Evolutionary conservation across 1,140 invertebrate genomes (phyloP).

Genomic region (Anastrepha obliqua): DNA sequence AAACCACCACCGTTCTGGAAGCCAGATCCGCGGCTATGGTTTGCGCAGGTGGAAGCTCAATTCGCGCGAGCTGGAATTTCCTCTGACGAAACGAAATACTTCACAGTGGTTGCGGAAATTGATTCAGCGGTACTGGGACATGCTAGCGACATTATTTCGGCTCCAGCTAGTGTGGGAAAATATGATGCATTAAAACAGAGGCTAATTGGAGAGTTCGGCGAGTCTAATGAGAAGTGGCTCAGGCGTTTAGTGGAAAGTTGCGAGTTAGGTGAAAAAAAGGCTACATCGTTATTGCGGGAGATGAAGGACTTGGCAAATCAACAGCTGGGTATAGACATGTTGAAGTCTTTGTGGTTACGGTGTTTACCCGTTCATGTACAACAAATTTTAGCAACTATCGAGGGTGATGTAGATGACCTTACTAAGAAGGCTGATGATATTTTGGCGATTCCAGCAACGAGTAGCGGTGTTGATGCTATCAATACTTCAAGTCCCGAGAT

Average conservation of each 20-base stretch:
- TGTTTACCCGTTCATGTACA: not conserved
- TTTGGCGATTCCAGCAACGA: not conserved
- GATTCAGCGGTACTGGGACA: slow-evolving; percentile 12
- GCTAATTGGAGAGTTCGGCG: not conserved
- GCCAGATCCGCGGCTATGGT: slow-evolving; percentile 31
- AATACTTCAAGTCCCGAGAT: not conserved
- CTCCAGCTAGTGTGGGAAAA: not conserved
- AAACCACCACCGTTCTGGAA: not conserved
- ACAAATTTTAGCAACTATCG: not conserved
- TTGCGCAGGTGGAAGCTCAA: slow-evolving; percentile 49
- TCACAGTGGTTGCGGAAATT: not conserved
- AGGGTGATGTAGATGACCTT: not conserved
- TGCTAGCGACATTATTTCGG: slow-evolving; percentile 2
- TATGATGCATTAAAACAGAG: slow-evolving; percentile 4
- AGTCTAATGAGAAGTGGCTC: not conserved
- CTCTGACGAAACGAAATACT: slow-evolving; percentile 26
- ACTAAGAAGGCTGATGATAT: slow-evolving; percentile 13
- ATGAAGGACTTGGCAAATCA: slow-evolving; percentile 16
- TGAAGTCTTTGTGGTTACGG: slow-evolving; percentile 37
- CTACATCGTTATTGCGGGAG: not conserved
- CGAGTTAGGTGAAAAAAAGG: not conserved
- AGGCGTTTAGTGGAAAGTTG: not conserved
- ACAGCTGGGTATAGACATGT: not conserved
- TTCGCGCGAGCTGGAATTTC: slow-evolving; percentile 6
- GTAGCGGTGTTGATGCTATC: not conserved